phyloP scores from a whole-genome alignment of 2,888 invertebrate species.

The Drosophila cognata region DNA sequence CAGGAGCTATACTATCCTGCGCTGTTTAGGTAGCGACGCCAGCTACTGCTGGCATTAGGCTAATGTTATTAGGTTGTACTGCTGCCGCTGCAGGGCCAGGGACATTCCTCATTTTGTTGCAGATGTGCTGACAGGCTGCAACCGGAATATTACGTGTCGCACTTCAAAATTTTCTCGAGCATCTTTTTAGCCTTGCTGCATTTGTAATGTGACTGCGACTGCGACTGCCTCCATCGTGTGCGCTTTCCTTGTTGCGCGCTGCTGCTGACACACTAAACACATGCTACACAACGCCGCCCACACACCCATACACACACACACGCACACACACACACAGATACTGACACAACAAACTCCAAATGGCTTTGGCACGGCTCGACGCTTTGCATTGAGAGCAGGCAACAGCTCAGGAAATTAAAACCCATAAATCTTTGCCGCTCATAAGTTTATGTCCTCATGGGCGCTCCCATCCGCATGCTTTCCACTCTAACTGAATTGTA shows the following conservation, averaged over 20 bases:
- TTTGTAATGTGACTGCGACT: conserved; percentile 20
- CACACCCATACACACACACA: conserved; percentile 33
- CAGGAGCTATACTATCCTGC: conserved; percentile 8
- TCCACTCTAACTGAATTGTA: conserved; percentile 40
- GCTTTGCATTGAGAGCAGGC: conserved; percentile 27
- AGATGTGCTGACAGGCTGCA: conserved; percentile 73
- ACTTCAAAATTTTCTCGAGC: conserved; percentile 74
- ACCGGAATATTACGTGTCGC: conserved; percentile 80
- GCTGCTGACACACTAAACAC: conserved; percentile 55
- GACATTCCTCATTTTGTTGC: conserved; percentile 71
- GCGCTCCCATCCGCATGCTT: conserved; percentile 37
- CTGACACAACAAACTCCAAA: conserved; percentile 32
- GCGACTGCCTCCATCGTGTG: conserved; percentile 1
- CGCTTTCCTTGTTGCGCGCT: conserved; percentile 28
- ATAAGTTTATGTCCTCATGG: conserved; percentile 53
- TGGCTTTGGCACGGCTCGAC: conserved; percentile 48
- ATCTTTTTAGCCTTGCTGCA: conserved; percentile 66
- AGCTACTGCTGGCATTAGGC: conserved; percentile 54
- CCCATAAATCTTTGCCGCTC: conserved; percentile 81
- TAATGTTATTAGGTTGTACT: conserved; percentile 68
- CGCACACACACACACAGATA: neutral
- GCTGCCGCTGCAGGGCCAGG: conserved; percentile 36
- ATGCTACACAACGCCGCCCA: conserved; percentile 35
- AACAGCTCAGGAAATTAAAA: conserved; percentile 84
- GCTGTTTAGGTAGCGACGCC: conserved; percentile 58